Percentiles rank a stretch among this genome's conserved stretches.
phyloP scores from a whole-genome alignment of 2,888 invertebrate species.

The Ephialtes manifestator region DNA sequence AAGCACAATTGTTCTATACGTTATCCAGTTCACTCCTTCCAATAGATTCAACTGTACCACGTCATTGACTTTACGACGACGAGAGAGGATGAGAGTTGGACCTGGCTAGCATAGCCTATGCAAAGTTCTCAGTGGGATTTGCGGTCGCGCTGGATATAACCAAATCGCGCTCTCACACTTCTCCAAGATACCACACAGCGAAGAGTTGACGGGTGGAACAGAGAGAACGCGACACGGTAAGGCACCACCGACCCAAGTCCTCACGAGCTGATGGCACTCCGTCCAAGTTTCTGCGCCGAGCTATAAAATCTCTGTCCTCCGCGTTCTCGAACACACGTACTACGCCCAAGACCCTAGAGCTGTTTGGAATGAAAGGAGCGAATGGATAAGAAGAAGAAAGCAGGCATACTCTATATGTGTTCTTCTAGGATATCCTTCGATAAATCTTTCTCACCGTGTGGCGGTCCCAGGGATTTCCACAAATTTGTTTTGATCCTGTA shows the following conservation, averaged over 20 bases:
- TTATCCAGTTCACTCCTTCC: neutral
- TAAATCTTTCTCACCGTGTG: slow-evolving; percentile 55
- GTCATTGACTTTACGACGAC: neutral
- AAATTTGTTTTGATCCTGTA: slow-evolving; percentile 67
- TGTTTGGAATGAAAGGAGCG: slow-evolving; percentile 46
- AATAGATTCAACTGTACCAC: slow-evolving; percentile 7
- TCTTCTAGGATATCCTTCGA: slow-evolving; percentile 33
- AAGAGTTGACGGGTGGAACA: slow-evolving; percentile 14
- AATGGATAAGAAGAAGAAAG: slow-evolving; percentile 34
- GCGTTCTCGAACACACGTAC: slow-evolving; percentile 41
- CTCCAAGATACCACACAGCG: slow-evolving; percentile 19
- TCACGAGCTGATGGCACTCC: slow-evolving; percentile 46
- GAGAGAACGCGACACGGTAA: slow-evolving; percentile 4
- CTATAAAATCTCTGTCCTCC: slow-evolving; percentile 58
- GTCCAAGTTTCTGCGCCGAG: slow-evolving; percentile 55
- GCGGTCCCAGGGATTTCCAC: slow-evolving; percentile 45
- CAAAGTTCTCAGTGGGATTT: slow-evolving; percentile 59
- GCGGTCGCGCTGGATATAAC: slow-evolving; percentile 41
- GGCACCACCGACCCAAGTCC: slow-evolving; percentile 37
- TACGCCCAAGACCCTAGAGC: slow-evolving; percentile 27
- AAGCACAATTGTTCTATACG: neutral
- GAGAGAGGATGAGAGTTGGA: slow-evolving; percentile 12
- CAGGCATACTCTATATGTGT: slow-evolving; percentile 6
- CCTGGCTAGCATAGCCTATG: slow-evolving; percentile 38
- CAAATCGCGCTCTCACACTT: slow-evolving; percentile 33